Percentiles rank a stretch among this genome's conserved stretches.
Evolutionary conservation across 2,797 vertebrate species (phyloP).

Genomic region (Trematomus bernacchii): DNA sequence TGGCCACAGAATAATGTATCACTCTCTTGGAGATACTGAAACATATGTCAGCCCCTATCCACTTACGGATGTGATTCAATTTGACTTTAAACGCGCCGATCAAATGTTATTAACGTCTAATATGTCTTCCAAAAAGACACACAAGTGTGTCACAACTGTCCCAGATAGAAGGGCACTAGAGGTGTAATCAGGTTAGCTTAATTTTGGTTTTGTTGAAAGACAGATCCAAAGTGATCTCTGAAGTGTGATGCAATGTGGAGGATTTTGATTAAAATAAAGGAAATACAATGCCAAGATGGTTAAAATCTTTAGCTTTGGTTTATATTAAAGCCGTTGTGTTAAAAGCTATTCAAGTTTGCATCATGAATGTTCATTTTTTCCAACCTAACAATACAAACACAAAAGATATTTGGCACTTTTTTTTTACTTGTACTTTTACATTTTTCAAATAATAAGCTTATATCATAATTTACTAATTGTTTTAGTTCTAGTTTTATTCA

Average conservation of each 20-base stretch:
- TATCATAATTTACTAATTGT: not conserved
- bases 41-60: slow-evolving; percentile 97
- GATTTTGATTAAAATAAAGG: not conserved
- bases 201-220: slow-evolving; percentile 58
- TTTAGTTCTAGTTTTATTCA: not conserved
- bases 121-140: slow-evolving; percentile 90
- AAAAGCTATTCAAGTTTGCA: not conserved
- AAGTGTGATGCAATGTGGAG: slow-evolving; percentile 76
- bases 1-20: slow-evolving; percentile 95
- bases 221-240: slow-evolving; percentile 69
- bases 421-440: no score
- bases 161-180: slow-evolving; percentile 80
- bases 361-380: no score
- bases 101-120: slow-evolving; percentile 96
- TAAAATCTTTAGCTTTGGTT: not conserved
- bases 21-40: slow-evolving; percentile 91
- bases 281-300: not conserved
- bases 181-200: slow-evolving; percentile 84
- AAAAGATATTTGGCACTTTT: not conserved
- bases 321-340: not conserved
- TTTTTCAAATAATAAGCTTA: not conserved
- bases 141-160: slow-evolving; percentile 84
- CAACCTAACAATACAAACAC: not conserved
- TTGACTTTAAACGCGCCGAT: slow-evolving; percentile 95
- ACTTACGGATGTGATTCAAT: slow-evolving; percentile 95